These are phyloP conservation scores for Heliconius eleuchia DNA, from an alignment of 1,140 invertebrate species.

Conservation along the genomic window DNA sequence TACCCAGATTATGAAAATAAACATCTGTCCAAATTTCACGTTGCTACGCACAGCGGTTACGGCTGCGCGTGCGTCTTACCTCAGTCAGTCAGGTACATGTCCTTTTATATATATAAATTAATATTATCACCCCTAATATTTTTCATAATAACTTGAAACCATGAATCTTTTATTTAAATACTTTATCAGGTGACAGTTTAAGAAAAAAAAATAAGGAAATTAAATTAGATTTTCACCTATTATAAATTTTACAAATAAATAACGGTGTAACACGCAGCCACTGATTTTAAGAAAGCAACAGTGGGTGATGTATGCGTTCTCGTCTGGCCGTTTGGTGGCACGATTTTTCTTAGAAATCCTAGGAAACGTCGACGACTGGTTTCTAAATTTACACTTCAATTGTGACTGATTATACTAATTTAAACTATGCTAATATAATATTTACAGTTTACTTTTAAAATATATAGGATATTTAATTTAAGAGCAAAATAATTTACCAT, in stretches of 20 bases:
- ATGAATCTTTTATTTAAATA: too few species aligned
- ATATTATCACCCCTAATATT: too few species aligned
- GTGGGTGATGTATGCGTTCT: constrained; percentile 20
- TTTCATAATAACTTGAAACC: too few species aligned
- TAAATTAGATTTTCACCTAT: too few species aligned
- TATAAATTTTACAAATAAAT: background rate
- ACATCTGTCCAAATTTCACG: too few species aligned
- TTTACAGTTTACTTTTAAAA: background rate
- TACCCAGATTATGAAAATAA: too few species aligned
- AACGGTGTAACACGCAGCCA: constrained; percentile 8
- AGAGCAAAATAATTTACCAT: background rate
- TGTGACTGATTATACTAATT: background rate
- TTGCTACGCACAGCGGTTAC: too few species aligned
- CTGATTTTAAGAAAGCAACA: constrained; percentile 27
- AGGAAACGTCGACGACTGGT: constrained; percentile 7
- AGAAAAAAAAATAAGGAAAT: too few species aligned
- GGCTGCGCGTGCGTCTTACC: too few species aligned
- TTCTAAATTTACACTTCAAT: constrained; percentile 27
- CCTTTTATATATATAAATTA: too few species aligned
- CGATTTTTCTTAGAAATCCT: constrained; percentile 20
- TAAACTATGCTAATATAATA: background rate
- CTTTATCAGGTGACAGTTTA: too few species aligned
- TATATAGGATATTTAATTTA: background rate
- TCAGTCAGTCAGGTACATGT: too few species aligned
- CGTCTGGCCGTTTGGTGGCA: constrained; percentile 9